A percentile compares a stretch with the other conserved stretches of the same genome.
These are phyloP conservation scores for Aspidiotus rigidus DNA, from an alignment of 2,888 invertebrate genomes.

Conservation along the genomic window DNA sequence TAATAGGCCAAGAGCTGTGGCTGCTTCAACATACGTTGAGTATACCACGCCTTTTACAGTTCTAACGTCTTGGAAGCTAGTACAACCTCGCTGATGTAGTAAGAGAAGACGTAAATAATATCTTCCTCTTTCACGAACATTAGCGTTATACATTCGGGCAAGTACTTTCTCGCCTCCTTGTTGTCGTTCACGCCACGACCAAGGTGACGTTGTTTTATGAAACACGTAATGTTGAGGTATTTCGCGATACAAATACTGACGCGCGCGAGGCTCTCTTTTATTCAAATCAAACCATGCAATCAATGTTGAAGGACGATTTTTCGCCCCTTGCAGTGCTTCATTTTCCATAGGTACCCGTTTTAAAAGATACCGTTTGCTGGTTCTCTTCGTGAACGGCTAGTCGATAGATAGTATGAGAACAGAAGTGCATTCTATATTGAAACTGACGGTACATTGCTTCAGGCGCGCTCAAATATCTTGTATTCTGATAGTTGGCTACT, in stretches of 20 bases:
- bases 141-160: not conserved
- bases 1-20: not conserved
- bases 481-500: not conserved
- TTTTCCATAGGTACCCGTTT: not conserved
- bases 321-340: not conserved
- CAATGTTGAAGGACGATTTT: constrained; percentile 4
- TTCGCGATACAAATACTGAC: constrained; percentile 20
- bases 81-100: not conserved
- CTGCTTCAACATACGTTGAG: not conserved
- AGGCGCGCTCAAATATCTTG: not conserved
- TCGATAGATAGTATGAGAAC: not conserved
- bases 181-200: no score
- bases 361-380: not conserved
- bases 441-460: not conserved
- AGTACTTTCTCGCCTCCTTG: not conserved
- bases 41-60: not conserved
- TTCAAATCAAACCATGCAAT: constrained; percentile 31
- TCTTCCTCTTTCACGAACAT: not conserved
- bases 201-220: not conserved
- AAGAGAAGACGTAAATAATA: not conserved
- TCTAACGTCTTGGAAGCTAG: not conserved
- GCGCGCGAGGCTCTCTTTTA: not conserved
- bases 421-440: not conserved
- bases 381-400: not conserved
- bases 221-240: constrained; percentile 25